phyloP scores from a whole-genome alignment of 2,113 vertebrate species.

The Rousettus leschenaultii region DNA sequence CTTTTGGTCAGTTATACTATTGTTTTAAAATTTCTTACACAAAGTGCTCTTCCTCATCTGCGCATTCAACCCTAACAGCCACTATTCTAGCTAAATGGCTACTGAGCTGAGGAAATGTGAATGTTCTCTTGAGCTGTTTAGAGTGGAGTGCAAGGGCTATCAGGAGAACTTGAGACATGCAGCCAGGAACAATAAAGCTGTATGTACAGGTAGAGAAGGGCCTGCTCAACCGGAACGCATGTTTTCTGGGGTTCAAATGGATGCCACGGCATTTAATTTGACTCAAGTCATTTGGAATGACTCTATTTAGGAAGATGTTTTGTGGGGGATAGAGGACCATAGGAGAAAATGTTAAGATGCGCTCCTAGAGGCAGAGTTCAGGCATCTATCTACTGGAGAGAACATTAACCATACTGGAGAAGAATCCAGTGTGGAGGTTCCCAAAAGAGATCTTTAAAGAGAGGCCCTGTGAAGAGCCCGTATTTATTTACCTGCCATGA shows the following conservation, averaged over 20 bases:
- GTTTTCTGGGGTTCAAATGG: background rate
- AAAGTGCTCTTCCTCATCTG: background rate
- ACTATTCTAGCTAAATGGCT: background rate
- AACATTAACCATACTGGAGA: no score
- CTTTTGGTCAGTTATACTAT: background rate
- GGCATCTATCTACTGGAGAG: background rate
- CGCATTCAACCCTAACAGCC: background rate
- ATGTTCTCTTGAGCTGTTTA: background rate
- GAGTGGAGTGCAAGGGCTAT: background rate
- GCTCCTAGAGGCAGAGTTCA: background rate
- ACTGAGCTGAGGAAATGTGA: background rate
- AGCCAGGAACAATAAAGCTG: background rate
- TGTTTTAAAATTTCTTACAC: background rate
- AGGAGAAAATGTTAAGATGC: background rate
- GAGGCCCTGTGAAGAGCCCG: background rate
- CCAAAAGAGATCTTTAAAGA: background rate
- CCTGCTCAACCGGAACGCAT: background rate
- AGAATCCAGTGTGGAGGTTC: background rate
- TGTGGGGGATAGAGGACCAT: background rate
- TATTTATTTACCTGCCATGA: background rate
- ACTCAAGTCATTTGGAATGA: background rate
- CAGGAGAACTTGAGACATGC: background rate
- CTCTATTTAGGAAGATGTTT: background rate
- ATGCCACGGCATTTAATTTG: background rate
- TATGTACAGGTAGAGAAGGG: background rate